phyloP scores from a whole-genome alignment of 2,113 vertebrate genomes.

The Ammospiza caudacuta region DNA sequence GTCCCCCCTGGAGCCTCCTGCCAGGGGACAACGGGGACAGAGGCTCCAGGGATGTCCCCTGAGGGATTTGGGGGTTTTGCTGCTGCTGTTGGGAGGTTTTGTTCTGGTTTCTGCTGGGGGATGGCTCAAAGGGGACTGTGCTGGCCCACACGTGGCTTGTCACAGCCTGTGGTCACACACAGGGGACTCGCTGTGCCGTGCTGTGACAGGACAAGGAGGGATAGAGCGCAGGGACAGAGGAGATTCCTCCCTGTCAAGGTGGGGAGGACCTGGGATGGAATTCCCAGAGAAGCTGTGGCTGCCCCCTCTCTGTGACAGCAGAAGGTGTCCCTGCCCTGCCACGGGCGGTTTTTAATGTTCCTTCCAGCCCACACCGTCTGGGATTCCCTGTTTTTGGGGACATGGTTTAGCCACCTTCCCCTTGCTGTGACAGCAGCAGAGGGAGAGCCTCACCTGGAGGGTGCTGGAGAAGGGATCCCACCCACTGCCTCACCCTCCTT shows the following conservation, averaged over 20 bases:
- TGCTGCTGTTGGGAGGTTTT: not conserved
- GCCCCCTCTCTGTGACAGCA: fast-evolving
- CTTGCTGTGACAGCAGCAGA: not conserved
- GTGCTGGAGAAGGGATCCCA: not conserved
- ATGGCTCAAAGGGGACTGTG: not conserved
- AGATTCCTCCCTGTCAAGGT: not conserved
- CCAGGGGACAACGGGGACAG: too few species aligned
- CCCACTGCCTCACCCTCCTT: too few species aligned
- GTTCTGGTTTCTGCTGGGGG: not conserved
- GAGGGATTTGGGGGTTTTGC: fast-evolving
- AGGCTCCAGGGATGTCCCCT: fast-evolving
- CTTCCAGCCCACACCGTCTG: not conserved
- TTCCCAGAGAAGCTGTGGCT: not conserved
- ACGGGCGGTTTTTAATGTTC: not conserved
- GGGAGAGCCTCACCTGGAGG: not conserved
- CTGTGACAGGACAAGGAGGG: not conserved
- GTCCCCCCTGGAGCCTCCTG: too few species aligned
- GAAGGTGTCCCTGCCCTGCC: not conserved
- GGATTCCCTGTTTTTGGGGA: not conserved
- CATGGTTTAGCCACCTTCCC: not conserved
- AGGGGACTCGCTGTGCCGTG: fast-evolving
- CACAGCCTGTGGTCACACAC: not conserved
- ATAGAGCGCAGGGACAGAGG: not conserved
- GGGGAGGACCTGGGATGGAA: not conserved
- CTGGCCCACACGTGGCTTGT: not conserved